These are phyloP conservation scores for Phymastichus coffea DNA, from an alignment of 1,140 invertebrate genomes.

Conservation along the genomic window DNA sequence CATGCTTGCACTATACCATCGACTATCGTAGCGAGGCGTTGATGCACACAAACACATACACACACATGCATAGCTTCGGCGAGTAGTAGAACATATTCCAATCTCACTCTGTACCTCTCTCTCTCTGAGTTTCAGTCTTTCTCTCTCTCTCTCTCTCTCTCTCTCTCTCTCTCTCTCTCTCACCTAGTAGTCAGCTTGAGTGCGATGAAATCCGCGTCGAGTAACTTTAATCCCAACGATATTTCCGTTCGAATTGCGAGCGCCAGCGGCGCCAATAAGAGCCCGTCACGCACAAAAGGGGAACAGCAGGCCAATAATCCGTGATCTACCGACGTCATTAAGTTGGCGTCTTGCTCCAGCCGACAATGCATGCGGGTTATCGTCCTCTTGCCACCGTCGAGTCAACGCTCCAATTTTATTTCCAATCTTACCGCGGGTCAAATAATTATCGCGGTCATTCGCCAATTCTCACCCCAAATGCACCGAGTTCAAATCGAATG, in stretches of 20 bases:
- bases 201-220: not conserved
- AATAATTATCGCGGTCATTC: not conserved
- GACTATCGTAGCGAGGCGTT: too few species aligned
- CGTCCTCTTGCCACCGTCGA: not conserved
- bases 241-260: not conserved
- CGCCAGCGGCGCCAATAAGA: not conserved
- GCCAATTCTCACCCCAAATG: not conserved
- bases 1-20: too few species aligned
- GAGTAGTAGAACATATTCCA: too few species aligned
- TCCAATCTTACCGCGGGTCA: not conserved
- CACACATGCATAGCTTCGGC: not conserved
- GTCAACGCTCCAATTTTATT: not conserved
- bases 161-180: not conserved
- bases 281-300: not conserved
- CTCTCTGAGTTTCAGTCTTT: too few species aligned
- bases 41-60: too few species aligned
- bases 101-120: too few species aligned
- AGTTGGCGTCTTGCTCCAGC: not conserved
- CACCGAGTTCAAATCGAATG: too few species aligned
- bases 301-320: slow-evolving; percentile 4
- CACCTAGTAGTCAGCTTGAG: not conserved
- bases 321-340: slow-evolving; percentile 12
- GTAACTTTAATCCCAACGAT: not conserved
- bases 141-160: not conserved
- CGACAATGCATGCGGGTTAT: slow-evolving; percentile 4